A percentile compares a stretch with the other conserved stretches of the same genome.
Conservation (phyloP, 2,888 invertebrate genomes). For the Oegoconia quadripuncta region DNA sequence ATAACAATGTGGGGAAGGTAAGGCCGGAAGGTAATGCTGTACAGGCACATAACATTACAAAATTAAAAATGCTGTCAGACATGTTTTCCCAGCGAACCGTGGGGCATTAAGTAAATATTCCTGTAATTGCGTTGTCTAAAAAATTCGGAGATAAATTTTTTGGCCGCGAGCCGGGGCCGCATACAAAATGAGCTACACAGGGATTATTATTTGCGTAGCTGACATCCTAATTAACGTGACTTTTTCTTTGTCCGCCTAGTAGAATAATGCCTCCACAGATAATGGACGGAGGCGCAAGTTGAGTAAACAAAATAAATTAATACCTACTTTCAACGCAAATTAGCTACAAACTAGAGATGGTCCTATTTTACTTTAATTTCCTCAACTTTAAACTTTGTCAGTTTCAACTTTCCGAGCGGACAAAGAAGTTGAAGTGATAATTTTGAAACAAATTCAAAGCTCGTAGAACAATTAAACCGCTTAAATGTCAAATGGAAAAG, state of each 20-base stretch:
- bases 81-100: conserved; percentile 42
- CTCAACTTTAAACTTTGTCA: conserved; percentile 22
- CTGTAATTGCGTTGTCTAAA: conserved; percentile 69
- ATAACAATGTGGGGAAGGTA: conserved; percentile 26
- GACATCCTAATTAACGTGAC: conserved; percentile 72
- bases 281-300: conserved; percentile 34
- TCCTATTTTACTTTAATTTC: conserved; percentile 38
- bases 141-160: conserved; percentile 63
- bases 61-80: conserved; percentile 47
- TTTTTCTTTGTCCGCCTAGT: conserved; percentile 54
- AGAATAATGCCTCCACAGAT: conserved; percentile 45
- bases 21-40: conserved; percentile 20
- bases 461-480: conserved; percentile 61
- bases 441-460: conserved; percentile 53
- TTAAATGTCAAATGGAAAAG: conserved; percentile 57
- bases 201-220: conserved; percentile 71
- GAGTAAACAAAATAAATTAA: conserved; percentile 10
- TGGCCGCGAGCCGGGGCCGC: conserved; percentile 51
- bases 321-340: conserved; percentile 5
- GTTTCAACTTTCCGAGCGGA: conserved; percentile 28
- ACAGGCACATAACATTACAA: conserved; percentile 22
- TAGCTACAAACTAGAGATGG: conserved; percentile 2
- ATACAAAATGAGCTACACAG: conserved; percentile 64
- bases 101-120: conserved; percentile 64
- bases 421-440: conserved; percentile 46